Conservation (phyloP, 2,797 vertebrate genomes). For the Oryzias sinensis region DNA sequence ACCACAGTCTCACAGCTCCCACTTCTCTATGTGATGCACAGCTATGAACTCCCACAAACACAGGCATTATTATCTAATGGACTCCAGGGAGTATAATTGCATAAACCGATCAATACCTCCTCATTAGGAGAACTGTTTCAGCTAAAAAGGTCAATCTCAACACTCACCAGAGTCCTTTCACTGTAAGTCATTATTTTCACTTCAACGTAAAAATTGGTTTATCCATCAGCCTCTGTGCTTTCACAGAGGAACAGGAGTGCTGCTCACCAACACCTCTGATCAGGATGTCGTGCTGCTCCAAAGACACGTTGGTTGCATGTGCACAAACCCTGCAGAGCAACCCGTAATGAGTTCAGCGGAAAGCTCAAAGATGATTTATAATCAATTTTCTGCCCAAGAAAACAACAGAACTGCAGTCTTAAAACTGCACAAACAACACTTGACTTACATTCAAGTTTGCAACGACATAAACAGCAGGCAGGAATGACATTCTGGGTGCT, state of each 20-base stretch:
- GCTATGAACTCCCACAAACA: conserved; percentile 14
- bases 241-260: conserved; percentile 3
- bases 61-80: conserved; percentile 51
- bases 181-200: conserved; percentile 23
- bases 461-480: neutral
- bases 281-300: conserved; percentile 3
- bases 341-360: neutral
- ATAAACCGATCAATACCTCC: conserved; percentile 61
- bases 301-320: neutral
- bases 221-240: conserved; percentile 1
- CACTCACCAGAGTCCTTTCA: conserved; percentile 21
- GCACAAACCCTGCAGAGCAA: no score
- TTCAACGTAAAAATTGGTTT: conserved; percentile 4
- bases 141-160: conserved; percentile 50
- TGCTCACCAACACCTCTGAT: conserved; percentile 5
- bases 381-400: conserved; percentile 2
- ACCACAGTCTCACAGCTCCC: conserved; percentile 19
- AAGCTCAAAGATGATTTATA: conserved; percentile 1
- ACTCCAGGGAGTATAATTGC: conserved; percentile 62
- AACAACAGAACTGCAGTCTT: neutral
- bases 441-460: neutral
- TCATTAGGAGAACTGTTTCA: conserved; percentile 54
- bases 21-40: conserved; percentile 8
- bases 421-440: neutral
- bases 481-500: no score